Base-by-base conservation (phyloP, 2,113 vertebrate genomes). In the Nothocercus nigrocapillus region DNA sequence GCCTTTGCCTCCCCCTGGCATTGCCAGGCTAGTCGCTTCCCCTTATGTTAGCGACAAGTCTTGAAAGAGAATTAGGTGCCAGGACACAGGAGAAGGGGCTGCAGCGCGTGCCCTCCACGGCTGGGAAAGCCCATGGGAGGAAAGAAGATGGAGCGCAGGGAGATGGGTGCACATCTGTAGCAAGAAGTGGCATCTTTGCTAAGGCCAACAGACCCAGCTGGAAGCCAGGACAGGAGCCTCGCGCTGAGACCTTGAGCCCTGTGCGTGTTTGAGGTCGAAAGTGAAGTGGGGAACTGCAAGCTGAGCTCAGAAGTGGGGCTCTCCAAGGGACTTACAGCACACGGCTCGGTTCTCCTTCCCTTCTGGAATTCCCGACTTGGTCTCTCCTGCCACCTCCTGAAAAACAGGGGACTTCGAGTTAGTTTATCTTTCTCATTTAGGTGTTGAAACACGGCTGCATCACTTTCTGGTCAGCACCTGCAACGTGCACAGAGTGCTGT, bases 11-110 rank as follows among this genome's bases (percentile, higher is more conserved):
- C 36, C 69, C 67, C 10, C 34, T 63, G 69, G 44, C 74, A 40
- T 77, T 72, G 51, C 45, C 89, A 81, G 73, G 45, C 18, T 56
- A 14, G 5, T 28, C 78, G 75, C 28, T 58, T 70, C 25, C 68
- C 30, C 0, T 0, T 13, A 61, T 15, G 18, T 9, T 32, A 42
- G 42, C 0, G 0, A 30, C 32, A n/a, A 38, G 42, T 42, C 82
- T 47, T 4, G 2, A 56, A 47, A 28, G 44, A 32, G 63, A 5
- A 22, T 2, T 21, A 38, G 49, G 36, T 28, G 56, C 56, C n/a
- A 14, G 27, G 18, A 25, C 74, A 28, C 3, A 5, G 54, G 40
- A 45, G 73, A 54, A 44, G 45, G 59, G 40, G 22, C 47, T 66
- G 61, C 30, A 21, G 30, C 18, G 20, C 32, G 9, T 16, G 9